Evolutionary conservation across 2,888 invertebrate species (phyloP).

Genomic region (Heteropelma amictum): DNA sequence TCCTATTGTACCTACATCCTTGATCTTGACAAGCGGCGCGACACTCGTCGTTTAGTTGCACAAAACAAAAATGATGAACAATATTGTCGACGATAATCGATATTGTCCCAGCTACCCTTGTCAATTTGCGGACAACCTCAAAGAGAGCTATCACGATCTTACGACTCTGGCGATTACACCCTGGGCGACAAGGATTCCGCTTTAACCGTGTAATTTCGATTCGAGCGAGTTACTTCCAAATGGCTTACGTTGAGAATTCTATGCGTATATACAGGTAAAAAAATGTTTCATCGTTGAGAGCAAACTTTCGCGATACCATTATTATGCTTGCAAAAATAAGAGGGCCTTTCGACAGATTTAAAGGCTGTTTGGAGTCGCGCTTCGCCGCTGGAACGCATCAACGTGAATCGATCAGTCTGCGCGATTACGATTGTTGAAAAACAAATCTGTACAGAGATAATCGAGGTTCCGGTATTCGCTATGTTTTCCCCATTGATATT

Average conservation of each 20-base stretch:
- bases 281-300: slow-evolving; percentile 36
- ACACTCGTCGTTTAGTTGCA: slow-evolving; percentile 34
- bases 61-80: slow-evolving; percentile 57
- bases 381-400: no score
- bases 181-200: no score
- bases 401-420: slow-evolving; percentile 30
- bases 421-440: slow-evolving; percentile 9
- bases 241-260: slow-evolving; percentile 8
- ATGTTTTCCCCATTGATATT: slow-evolving; percentile 19
- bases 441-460: slow-evolving; percentile 55
- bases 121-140: no score
- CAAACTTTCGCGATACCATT: slow-evolving; percentile 45
- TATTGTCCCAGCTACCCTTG: no score
- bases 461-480: slow-evolving; percentile 30
- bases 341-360: no score
- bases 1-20: slow-evolving; percentile 23
- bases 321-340: slow-evolving; percentile 47
- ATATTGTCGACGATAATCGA: slow-evolving; percentile 6
- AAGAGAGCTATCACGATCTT: no score
- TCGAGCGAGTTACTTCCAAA: slow-evolving; percentile 4
- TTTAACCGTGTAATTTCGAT: not conserved
- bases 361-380: no score
- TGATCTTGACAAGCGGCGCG: no score
- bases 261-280: slow-evolving; percentile 44
- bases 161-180: not conserved